Evolutionary conservation across 2,113 vertebrate genomes (phyloP).

Genomic region (Paramormyrops kingsleyae): DNA sequence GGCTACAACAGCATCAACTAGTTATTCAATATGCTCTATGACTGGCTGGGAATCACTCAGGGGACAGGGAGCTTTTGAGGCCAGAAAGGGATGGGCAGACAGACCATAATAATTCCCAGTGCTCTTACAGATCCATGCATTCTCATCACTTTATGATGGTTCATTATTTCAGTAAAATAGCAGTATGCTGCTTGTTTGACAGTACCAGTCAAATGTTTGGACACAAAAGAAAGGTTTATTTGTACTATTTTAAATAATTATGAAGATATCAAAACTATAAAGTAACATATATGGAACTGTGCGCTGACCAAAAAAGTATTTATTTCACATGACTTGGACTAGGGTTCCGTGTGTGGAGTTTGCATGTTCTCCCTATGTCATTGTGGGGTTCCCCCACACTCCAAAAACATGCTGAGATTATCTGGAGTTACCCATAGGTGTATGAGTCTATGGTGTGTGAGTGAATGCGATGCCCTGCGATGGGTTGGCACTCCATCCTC

Average conservation of each 20-base stretch:
- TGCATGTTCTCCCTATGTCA: not conserved
- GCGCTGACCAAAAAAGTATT: not conserved
- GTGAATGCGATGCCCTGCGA: not conserved
- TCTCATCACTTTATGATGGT: not conserved
- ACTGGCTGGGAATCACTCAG: not conserved
- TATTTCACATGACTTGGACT: not conserved
- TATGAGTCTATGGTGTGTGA: not conserved
- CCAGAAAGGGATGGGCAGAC: not conserved
- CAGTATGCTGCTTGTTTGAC: not conserved
- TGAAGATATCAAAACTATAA: not conserved
- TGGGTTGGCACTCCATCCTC: not conserved
- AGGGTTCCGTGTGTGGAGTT: not conserved
- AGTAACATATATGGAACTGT: not conserved
- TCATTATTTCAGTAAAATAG: not conserved
- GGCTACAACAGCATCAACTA: not conserved
- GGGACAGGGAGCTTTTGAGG: not conserved
- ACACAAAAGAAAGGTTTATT: not conserved
- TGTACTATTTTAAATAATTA: not conserved
- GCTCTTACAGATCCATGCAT: not conserved
- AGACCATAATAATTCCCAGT: not conserved
- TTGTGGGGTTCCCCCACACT: not conserved
- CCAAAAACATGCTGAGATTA: not conserved
- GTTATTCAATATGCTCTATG: not conserved
- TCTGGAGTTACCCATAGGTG: not conserved
- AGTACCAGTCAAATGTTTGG: not conserved